These are phyloP conservation scores for Promerops cafer DNA, from an alignment of 2,113 vertebrate species.

Conservation along the genomic window DNA sequence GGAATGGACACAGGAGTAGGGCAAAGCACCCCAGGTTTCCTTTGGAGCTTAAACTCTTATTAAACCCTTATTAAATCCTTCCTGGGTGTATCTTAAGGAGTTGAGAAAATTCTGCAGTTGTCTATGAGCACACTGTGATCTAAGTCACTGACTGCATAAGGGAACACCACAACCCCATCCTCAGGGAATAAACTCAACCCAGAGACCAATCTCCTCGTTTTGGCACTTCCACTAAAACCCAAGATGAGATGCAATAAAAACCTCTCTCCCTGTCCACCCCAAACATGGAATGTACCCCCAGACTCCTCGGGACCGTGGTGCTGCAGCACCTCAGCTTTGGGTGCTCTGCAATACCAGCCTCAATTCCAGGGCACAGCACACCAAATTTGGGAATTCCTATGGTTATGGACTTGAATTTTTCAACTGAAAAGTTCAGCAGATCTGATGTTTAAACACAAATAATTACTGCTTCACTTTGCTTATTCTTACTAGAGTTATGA, in stretches of 20 bases:
- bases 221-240: neutral
- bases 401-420: neutral
- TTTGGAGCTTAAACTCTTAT: neutral
- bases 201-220: fast-evolving
- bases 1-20: neutral
- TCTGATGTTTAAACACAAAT: neutral
- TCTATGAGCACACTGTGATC: neutral
- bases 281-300: neutral
- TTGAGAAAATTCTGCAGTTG: neutral
- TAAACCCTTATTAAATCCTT: neutral
- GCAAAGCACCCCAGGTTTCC: neutral
- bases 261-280: neutral
- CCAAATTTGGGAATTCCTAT: neutral
- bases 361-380: neutral
- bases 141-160: neutral
- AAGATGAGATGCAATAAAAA: fast-evolving
- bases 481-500: neutral
- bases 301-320: fast-evolving
- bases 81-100: neutral
- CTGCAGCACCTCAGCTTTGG: neutral
- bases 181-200: neutral
- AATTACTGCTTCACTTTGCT: neutral
- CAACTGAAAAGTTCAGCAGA: neutral
- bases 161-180: neutral
- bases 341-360: neutral